These are phyloP conservation scores for Apaloderma vittatum DNA, from an alignment of 2,113 vertebrate species.

Conservation along the genomic window DNA sequence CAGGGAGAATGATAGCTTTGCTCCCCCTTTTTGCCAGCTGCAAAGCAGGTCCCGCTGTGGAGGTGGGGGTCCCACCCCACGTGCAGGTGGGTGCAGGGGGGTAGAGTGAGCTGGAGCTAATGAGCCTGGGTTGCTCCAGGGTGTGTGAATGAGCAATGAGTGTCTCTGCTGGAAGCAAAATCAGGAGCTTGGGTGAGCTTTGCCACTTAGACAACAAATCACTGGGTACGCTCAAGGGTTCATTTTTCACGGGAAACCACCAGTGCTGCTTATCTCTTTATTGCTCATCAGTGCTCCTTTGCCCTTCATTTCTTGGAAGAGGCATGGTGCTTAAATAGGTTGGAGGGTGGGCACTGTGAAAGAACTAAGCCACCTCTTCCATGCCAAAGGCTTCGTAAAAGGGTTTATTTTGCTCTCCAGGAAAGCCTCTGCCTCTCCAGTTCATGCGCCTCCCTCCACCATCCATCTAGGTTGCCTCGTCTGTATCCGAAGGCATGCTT, in stretches of 20 bases:
- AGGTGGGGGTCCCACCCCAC: rapidly evolving
- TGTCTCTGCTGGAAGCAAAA: constrained; percentile 48
- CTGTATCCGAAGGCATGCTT: constrained; percentile 28
- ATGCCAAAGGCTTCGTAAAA: constrained; percentile 38
- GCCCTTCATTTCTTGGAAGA: constrained; percentile 2
- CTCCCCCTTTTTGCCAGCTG: neutral
- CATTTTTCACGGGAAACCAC: constrained; percentile 19
- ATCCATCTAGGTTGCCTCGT: neutral
- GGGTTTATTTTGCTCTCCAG: neutral
- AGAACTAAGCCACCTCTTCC: constrained; percentile 30
- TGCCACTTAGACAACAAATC: constrained; percentile 25
- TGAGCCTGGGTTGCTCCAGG: neutral
- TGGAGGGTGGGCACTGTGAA: neutral
- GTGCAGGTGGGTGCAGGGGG: neutral
- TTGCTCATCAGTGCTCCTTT: constrained; percentile 9
- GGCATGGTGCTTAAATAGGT: neutral
- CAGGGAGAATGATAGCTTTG: neutral
- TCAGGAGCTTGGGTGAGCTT: constrained; percentile 21
- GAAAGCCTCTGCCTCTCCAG: constrained; percentile 24
- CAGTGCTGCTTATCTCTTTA: neutral
- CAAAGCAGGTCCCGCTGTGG: too few species aligned
- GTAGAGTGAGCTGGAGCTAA: neutral
- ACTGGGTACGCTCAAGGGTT: neutral
- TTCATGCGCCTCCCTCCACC: neutral
- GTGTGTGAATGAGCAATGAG: constrained; percentile 40